Conservation (phyloP, 2,888 invertebrate genomes). For the Priocnemis perturbator region DNA sequence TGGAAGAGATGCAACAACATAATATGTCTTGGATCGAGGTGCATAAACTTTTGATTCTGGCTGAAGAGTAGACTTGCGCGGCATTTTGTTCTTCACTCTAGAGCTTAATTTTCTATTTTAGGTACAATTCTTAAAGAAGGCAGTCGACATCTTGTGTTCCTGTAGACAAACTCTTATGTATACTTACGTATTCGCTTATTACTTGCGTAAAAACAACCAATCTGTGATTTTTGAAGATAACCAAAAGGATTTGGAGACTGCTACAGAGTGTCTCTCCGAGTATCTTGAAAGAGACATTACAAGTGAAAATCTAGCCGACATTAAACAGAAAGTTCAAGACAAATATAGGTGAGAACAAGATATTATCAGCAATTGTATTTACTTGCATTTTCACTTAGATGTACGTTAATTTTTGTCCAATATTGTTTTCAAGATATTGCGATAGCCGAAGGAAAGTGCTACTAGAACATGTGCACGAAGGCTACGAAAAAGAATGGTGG, state of each 20-base stretch:
- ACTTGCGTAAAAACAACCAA: conserved; percentile 98
- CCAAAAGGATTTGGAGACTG: conserved; percentile 97
- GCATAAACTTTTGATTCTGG: conserved; percentile 19
- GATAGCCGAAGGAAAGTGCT: conserved; percentile 97
- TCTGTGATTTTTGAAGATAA: conserved; percentile 99
- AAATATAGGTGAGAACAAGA: conserved; percentile 88
- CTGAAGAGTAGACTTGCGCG: too few species aligned
- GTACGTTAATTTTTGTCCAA: conserved; percentile 14
- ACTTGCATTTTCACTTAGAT: conserved; percentile 7
- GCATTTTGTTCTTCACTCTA: too few species aligned
- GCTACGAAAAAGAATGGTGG: conserved; percentile 99
- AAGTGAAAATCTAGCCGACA: conserved; percentile 96
- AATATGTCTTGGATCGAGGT: conserved; percentile 99
- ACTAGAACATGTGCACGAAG: conserved; percentile 98
- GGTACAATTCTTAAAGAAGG: conserved; percentile 98
- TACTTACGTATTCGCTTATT: conserved; percentile 99
- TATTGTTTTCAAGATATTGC: conserved; percentile 88
- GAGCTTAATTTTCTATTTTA: conserved; percentile 64
- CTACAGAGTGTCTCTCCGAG: conserved; percentile 97
- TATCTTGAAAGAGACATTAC: conserved; percentile 99
- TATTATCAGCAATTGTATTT: not conserved
- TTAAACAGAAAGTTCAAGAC: conserved; percentile 99
- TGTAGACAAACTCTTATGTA: conserved; percentile 99
- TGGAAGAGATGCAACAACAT: conserved; percentile 99
- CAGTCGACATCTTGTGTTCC: conserved; percentile 96